Evolutionary conservation across 1,140 invertebrate genomes (phyloP).

Genomic region (Aphelinus certus): DNA sequence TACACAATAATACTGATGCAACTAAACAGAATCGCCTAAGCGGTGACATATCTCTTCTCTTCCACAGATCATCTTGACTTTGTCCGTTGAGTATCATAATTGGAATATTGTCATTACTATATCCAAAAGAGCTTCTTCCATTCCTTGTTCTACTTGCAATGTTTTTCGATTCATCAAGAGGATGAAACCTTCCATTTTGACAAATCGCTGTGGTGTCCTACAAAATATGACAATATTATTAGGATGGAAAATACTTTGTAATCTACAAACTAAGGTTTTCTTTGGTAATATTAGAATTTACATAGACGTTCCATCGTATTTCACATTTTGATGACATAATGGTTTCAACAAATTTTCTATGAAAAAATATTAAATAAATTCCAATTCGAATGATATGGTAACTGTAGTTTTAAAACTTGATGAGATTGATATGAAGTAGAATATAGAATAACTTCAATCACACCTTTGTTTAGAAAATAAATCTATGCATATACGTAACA

Average conservation of each 20-base stretch:
- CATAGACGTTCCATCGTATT: background rate
- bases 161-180: conserved; percentile 58
- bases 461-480: background rate
- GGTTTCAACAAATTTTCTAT: too few species aligned
- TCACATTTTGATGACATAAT: background rate
- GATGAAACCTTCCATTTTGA: conserved; percentile 57
- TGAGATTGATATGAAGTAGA: too few species aligned
- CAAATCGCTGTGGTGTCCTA: conserved; percentile 48
- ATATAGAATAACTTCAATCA: too few species aligned
- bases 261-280: background rate
- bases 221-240: conserved; percentile 6
- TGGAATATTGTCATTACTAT: conserved; percentile 68
- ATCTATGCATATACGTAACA: background rate
- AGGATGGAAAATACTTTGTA: background rate
- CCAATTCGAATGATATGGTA: too few species aligned
- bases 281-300: too few species aligned
- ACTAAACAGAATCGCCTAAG: conserved; percentile 73
- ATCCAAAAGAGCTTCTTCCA: conserved; percentile 53
- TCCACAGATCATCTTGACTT: conserved; percentile 67
- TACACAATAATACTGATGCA: conserved; percentile 74
- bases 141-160: conserved; percentile 49
- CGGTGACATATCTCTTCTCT: conserved; percentile 72
- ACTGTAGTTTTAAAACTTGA: too few species aligned
- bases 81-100: conserved; percentile 70
- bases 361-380: too few species aligned